A percentile compares a stretch with the other conserved stretches of the same genome.
phyloP scores from a whole-genome alignment of 2,888 invertebrate genomes.

The Melieria picta region DNA sequence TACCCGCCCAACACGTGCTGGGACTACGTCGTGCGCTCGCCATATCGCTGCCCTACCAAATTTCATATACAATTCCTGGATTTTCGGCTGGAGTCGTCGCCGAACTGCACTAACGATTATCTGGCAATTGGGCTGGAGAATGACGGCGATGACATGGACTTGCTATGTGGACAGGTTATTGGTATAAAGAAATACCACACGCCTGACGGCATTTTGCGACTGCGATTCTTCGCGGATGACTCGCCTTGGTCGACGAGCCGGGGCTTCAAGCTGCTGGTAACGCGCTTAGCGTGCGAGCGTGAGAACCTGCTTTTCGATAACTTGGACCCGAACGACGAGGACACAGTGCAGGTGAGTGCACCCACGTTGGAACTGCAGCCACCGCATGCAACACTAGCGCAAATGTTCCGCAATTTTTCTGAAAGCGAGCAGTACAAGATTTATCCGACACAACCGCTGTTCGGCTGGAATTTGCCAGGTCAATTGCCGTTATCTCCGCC shows the following conservation, averaged over 20 bases:
- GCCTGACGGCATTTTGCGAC: conserved; percentile 65
- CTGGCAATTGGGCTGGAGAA: conserved; percentile 67
- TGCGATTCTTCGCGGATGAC: conserved; percentile 67
- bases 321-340: conserved; percentile 43
- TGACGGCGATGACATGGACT: conserved; percentile 59
- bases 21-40: conserved; percentile 68
- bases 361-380: conserved; percentile 45
- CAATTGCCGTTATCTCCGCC: conserved; percentile 26
- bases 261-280: conserved; percentile 69
- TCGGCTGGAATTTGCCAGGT: conserved; percentile 37
- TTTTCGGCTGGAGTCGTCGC: conserved; percentile 67
- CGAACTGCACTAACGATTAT: conserved; percentile 68
- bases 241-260: conserved; percentile 57
- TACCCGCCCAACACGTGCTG: conserved; percentile 67
- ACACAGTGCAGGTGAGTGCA: conserved; percentile 49
- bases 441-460: conserved; percentile 37
- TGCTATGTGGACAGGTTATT: conserved; percentile 68
- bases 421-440: conserved; percentile 39
- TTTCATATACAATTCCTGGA: conserved; percentile 70
- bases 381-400: conserved; percentile 39
- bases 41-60: conserved; percentile 67
- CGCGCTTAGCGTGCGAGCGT: conserved; percentile 65
- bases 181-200: conserved; percentile 68
- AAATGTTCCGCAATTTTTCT: conserved; percentile 45
- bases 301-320: conserved; percentile 48